These are phyloP conservation scores for Formica exsecta DNA, from an alignment of 1,140 invertebrate species.

Conservation along the genomic window DNA sequence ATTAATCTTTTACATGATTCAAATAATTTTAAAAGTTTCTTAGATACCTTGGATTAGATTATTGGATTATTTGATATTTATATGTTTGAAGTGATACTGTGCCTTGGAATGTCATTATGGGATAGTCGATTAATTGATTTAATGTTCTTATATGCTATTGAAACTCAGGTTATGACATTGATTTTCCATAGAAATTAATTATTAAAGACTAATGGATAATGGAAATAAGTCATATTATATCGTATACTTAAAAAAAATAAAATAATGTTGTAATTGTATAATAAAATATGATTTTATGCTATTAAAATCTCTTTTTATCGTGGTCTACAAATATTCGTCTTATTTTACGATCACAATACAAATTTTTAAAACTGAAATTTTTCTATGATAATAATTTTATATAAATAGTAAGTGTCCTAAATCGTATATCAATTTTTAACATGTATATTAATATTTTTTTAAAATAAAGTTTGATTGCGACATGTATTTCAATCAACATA, in stretches of 20 bases:
- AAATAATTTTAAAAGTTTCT: neutral
- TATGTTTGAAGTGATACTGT: neutral
- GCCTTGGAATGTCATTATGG: neutral
- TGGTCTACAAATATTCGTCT: neutral
- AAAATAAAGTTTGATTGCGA: neutral
- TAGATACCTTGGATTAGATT: too few relatives aligned
- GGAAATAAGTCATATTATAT: neutral
- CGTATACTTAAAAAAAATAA: neutral
- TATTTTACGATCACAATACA: neutral
- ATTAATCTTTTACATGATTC: neutral
- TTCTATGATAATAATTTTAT: neutral
- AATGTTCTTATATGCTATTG: neutral
- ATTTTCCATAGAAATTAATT: neutral
- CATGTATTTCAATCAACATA: neutral
- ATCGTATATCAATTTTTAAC: neutral
- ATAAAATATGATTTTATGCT: neutral
- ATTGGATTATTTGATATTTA: neutral
- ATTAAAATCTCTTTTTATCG: neutral
- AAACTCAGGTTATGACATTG: neutral
- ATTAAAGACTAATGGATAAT: neutral
- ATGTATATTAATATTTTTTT: neutral
- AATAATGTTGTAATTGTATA: neutral
- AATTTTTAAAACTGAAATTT: neutral
- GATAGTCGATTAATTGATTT: conserved; percentile 2
- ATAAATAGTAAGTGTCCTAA: neutral